Evolutionary conservation across 2,113 vertebrate genomes (phyloP).

Genomic region (Narcine bancroftii): DNA sequence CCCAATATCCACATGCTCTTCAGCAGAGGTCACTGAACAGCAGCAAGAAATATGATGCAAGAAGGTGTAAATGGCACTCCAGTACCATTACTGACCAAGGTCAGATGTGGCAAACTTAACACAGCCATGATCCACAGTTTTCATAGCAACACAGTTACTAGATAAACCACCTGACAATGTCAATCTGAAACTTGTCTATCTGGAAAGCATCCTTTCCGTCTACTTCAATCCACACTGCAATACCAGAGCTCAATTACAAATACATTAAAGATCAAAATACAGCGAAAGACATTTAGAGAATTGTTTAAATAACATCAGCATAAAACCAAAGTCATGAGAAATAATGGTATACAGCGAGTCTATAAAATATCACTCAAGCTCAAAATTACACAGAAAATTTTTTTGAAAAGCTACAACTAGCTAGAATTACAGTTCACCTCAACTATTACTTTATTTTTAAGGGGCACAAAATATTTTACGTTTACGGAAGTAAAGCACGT

Average conservation of each 20-base stretch:
- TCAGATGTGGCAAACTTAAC: background rate
- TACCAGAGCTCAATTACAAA: background rate
- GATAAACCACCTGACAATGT: background rate
- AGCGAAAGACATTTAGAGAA: no score
- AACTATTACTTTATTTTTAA: background rate
- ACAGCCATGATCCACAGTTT: background rate
- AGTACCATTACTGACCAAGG: background rate
- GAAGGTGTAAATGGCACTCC: background rate
- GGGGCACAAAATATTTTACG: background rate
- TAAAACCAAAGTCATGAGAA: background rate
- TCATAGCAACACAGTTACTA: background rate
- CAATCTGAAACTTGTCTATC: background rate
- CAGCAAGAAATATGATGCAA: background rate
- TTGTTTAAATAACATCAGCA: background rate
- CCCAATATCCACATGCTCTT: background rate
- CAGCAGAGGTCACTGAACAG: background rate
- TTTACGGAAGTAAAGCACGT: background rate
- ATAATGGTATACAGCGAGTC: background rate
- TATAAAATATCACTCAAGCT: background rate
- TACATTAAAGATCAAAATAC: background rate
- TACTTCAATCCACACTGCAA: background rate
- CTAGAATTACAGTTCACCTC: background rate
- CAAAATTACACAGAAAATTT: background rate
- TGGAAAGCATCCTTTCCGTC: background rate
- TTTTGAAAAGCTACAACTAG: background rate